Base-by-base conservation (phyloP, 2,888 invertebrate species). In the Caenorhabditis parvicauda region DNA sequence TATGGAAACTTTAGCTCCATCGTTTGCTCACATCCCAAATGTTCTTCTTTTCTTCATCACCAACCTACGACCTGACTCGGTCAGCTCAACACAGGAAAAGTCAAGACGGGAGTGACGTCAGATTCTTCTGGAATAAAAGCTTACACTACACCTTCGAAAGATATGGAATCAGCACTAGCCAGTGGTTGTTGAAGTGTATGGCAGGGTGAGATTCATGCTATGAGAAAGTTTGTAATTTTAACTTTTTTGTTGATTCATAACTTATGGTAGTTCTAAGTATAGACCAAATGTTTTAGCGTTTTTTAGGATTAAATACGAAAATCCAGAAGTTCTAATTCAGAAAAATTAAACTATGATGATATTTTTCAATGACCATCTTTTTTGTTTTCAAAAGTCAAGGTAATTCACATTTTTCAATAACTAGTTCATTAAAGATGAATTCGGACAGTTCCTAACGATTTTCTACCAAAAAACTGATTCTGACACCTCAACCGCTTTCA, bases 121-220 rank as follows among this genome's bases (percentile, higher is more conserved):
- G 95, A 81, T 98, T 98, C 83, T 96, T 98, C 82, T 98, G 96
- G 89, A 98, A 98, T 83, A 88, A 94, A 75, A 92, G 91, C 86
- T 85, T 98, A 67, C 92, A 92, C 82, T 89, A 94, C 64, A 92
- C 93, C 83, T 85, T 96, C 70, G 87, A 93, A 76, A 87, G 92
- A 70, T 96, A 88, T 85, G 91, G 91, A 50, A 89, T 99, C 38
- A 89, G 92, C 81, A 90, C 90, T 73, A 87, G 87, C 67, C 87
- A 89, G 47, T 98, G 98, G 98, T 85, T 98, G 54, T 85, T 95
- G 39, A 91, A 92, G 83, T 87, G 90, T 32, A 95, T 95, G 89
- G 96, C 96, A 85, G 98, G 98, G 19, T 80, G 62, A 29, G 61
- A 44, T 27, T 54, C 24, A 25, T 27, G 25, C 12, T 7, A 43